phyloP scores from a whole-genome alignment of 2,888 invertebrate species.

The Cremastinae sp. region DNA sequence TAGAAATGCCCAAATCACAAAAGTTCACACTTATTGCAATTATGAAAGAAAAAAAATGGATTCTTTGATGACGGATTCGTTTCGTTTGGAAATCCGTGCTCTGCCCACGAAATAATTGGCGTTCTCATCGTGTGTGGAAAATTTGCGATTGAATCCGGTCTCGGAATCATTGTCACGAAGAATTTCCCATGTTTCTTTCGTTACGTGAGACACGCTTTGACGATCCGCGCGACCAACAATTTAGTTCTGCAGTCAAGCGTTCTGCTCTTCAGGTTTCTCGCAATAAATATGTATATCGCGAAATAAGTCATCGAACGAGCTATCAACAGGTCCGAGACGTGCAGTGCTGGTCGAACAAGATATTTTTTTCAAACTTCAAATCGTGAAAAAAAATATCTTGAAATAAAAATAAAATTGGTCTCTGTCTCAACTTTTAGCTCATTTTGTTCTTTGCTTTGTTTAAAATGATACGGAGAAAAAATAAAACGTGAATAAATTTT shows the following conservation, averaged over 20 bases:
- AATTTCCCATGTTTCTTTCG: conserved; percentile 22
- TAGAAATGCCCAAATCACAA: too few relatives aligned
- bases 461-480: too few relatives aligned
- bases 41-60: too few relatives aligned
- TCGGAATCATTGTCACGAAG: background rate
- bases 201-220: conserved; percentile 20
- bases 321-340: background rate
- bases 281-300: background rate
- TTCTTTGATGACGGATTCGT: too few relatives aligned
- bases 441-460: background rate
- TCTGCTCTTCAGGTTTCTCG: conserved; percentile 3
- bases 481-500: conserved; percentile 9
- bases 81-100: too few relatives aligned
- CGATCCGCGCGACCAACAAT: conserved; percentile 13
- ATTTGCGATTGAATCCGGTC: background rate
- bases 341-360: too few relatives aligned
- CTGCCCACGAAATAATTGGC: background rate
- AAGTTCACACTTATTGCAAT: too few relatives aligned
- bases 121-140: background rate
- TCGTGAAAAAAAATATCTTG: too few relatives aligned
- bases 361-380: conserved; percentile 3
- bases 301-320: conserved; percentile 8
- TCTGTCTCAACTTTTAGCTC: too few relatives aligned
- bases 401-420: too few relatives aligned
- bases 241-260: conserved; percentile 35